These are phyloP conservation scores for Petrosia ficiformis DNA, from an alignment of 37 sponge, comb jelly and placozoan species.

Conservation along the genomic window DNA sequence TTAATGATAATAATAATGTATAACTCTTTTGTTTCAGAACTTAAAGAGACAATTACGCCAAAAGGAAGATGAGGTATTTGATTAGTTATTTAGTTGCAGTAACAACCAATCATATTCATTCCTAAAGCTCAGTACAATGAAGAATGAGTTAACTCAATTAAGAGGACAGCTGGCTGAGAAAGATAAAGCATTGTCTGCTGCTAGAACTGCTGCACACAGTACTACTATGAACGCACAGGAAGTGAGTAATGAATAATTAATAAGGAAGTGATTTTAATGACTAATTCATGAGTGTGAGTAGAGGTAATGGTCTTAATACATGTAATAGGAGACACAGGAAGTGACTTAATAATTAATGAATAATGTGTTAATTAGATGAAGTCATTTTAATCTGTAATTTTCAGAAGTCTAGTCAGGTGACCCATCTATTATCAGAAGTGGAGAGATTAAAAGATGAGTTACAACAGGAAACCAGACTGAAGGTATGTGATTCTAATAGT, in stretches of 20 bases:
- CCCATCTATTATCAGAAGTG: not conserved
- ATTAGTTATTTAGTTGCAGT: not conserved
- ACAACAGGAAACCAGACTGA: slow-evolving; percentile 7
- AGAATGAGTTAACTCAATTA: not conserved
- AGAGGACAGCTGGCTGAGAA: not conserved
- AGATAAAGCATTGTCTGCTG: slow-evolving; percentile 34
- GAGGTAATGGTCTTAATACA: too few species aligned
- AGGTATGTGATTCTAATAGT: not conserved
- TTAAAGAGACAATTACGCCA: slow-evolving; percentile 36
- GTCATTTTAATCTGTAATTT: not conserved
- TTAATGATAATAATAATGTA: not conserved
- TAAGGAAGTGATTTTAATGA: not conserved
- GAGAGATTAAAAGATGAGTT: slow-evolving; percentile 10
- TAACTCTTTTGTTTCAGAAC: not conserved
- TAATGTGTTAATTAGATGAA: not conserved
- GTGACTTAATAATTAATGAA: too few species aligned
- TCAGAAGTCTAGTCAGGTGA: not conserved
- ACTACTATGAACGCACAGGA: slow-evolving; percentile 20
- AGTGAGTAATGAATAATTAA: slow-evolving; percentile 6
- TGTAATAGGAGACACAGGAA: too few species aligned
- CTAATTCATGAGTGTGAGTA: too few species aligned
- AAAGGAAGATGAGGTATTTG: not conserved
- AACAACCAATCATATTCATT: not conserved
- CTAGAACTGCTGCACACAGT: slow-evolving; percentile 8
- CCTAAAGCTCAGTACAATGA: not conserved